Base-by-base conservation (phyloP, 2,113 vertebrate genomes). In the Takifugu flavidus region DNA sequence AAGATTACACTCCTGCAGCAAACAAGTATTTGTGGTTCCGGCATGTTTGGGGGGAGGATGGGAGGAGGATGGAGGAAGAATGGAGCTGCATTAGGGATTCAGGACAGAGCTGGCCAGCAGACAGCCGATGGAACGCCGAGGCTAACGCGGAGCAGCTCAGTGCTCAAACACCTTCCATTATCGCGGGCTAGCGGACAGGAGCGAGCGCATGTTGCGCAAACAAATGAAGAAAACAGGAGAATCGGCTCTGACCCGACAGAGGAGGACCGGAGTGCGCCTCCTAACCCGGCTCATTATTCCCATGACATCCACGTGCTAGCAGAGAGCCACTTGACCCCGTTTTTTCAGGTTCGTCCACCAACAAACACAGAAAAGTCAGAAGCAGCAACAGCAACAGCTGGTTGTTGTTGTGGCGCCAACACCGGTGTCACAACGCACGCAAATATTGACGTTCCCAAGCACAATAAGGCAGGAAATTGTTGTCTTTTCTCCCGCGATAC, bases 71-170 rank as follows among this genome's bases (percentile, higher is more conserved):
- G 73, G 69, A 59, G 72, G 60, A 73, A 82, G 72, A 80, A 79
- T 50, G 77, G 53, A 44, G 58, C 59, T 82, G 71, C 75, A 82
- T 86, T 82, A 80, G 49, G 78, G 67, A 87, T 82, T 80, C 80
- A 73, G 56, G 55, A 55, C 63, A 56, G 72, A 68, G 70, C 57
- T 70, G 59, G 72, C 72, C 63, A 77, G 61, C 75, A 70, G 68
- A 77, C 79, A 80, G 74, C 56, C 81, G 75, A 87, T 70, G 70
- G 76, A 56, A 78, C 6, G 15, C 52, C 34, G n/a, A 74, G 43
- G 75, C 71, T 70, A 60, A 75, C 56, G 68, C 61, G 10, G 39
- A 15, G 58, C 53, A 60, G 45, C 46, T 51, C 49, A 51, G 26
- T 25, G 28, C 5, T 56, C 53, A 0, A 13, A 45, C 44, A 10